Conservation (phyloP, 2,797 vertebrate species). For the Phoxinus dragarum region DNA sequence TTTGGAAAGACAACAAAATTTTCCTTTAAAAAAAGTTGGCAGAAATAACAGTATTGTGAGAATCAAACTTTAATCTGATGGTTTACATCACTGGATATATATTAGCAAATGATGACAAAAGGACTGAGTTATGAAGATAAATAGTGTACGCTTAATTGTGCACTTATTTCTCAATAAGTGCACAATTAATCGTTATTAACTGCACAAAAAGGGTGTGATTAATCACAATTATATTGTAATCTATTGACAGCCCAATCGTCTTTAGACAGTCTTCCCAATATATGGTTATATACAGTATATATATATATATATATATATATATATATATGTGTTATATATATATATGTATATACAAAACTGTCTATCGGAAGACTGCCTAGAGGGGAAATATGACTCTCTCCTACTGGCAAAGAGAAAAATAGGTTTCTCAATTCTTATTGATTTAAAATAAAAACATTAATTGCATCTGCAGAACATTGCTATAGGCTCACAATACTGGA, state of each 20-base stretch:
- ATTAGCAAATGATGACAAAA: neutral
- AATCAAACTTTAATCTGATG: neutral
- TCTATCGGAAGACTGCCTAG: too few species aligned
- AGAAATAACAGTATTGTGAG: neutral
- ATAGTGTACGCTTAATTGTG: too few species aligned
- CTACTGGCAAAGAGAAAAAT: neutral
- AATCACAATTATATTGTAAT: neutral
- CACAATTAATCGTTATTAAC: neutral
- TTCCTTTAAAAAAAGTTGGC: too few species aligned
- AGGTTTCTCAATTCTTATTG: neutral
- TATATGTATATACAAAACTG: neutral
- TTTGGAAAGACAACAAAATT: too few species aligned
- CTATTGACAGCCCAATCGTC: too few species aligned
- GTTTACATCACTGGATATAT: neutral
- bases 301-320: neutral
- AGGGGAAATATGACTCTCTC: neutral
- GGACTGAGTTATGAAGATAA: neutral
- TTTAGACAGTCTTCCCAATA: too few species aligned
- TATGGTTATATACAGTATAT: neutral
- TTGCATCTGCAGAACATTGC: neutral
- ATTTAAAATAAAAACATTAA: conserved; percentile 24
- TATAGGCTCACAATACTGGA: neutral
- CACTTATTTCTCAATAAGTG: too few species aligned
- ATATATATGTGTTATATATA: too few species aligned
- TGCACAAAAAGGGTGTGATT: neutral